These are phyloP conservation scores for Apostichopus leukothele DNA, from an alignment of 53 echinoderm and acorn worm species.

Conservation along the genomic window DNA sequence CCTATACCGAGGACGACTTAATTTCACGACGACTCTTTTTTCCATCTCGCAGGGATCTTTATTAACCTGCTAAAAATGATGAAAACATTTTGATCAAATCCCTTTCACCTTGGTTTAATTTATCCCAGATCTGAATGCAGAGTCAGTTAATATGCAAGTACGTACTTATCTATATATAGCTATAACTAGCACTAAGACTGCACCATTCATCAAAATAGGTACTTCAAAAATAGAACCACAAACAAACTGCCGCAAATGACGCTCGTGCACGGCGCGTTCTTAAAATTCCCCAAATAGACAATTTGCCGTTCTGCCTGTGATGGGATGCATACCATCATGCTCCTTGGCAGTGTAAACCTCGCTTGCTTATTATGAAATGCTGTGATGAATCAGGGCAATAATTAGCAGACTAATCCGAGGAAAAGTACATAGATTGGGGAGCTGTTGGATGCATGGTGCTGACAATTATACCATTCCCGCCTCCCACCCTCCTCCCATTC, in stretches of 20 bases:
- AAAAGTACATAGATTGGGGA: no score
- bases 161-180: neutral
- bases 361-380: no score
- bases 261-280: neutral
- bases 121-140: neutral
- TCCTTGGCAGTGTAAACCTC: neutral
- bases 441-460: no score
- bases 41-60: neutral
- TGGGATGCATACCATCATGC: slow-evolving; percentile 4
- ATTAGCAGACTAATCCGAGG: no score
- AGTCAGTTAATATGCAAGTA: no score
- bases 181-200: neutral
- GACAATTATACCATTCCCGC: no score
- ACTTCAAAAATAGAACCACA: slow-evolving; percentile 25
- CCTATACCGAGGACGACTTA: neutral
- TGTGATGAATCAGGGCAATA: no score
- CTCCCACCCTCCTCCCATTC: no score
- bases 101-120: neutral
- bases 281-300: slow-evolving; percentile 44
- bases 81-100: neutral
- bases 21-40: neutral
- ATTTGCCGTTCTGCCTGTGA: neutral
- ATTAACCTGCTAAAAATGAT: neutral
- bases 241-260: slow-evolving; percentile 2
- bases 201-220: neutral